phyloP scores from a whole-genome alignment of 2,888 invertebrate genomes.

The Pemphredon lugubris region DNA sequence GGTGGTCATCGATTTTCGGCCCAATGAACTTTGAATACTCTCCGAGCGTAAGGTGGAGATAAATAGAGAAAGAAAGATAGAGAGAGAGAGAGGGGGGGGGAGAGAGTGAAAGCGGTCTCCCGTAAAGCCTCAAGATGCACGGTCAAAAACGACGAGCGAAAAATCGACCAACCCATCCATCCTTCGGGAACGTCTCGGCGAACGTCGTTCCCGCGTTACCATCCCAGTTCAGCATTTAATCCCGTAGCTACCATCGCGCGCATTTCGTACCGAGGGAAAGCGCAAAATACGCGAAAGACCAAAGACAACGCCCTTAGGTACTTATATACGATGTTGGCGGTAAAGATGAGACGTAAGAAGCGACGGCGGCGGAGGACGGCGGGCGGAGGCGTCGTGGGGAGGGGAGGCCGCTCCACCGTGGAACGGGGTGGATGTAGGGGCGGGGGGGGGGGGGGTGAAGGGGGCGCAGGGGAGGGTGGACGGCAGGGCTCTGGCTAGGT shows the following conservation, averaged over 20 bases:
- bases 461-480: constrained; percentile 55
- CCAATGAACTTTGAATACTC: background rate
- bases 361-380: constrained; percentile 46
- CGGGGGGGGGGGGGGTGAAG: constrained; percentile 64
- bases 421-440: constrained; percentile 57
- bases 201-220: constrained; percentile 23
- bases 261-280: constrained; percentile 45
- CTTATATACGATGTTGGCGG: constrained; percentile 71
- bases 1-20: background rate
- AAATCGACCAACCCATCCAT: constrained; percentile 20
- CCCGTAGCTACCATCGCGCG: constrained; percentile 45
- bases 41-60: no score
- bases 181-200: constrained; percentile 33
- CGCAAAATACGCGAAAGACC: constrained; percentile 64
- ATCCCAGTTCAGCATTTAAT: constrained; percentile 50
- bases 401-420: constrained; percentile 66
- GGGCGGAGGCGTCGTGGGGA: constrained; percentile 62
- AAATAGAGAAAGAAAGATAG: background rate
- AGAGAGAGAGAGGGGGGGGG: background rate
- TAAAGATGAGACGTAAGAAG: constrained; percentile 74
- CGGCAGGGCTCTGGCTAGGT: constrained; percentile 73
- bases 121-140: background rate
- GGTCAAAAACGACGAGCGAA: constrained; percentile 15
- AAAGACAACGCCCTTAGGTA: constrained; percentile 80
- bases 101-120: no score